Percentiles rank a stretch among this genome's conserved stretches.
phyloP scores from a whole-genome alignment of 2,797 vertebrate genomes.

The Psittacula echo region DNA sequence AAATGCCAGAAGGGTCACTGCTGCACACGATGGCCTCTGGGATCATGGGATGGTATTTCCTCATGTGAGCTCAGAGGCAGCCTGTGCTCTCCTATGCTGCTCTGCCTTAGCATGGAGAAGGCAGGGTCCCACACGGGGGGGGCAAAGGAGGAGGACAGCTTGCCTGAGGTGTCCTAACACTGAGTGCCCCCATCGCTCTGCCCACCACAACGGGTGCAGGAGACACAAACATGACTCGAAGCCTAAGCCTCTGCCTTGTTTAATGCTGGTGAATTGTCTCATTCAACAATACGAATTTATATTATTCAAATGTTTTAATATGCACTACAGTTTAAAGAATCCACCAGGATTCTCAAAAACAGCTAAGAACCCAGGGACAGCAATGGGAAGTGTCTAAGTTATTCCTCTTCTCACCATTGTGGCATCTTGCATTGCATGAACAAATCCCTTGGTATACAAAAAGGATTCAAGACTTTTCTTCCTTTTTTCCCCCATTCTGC shows the following conservation, averaged over 20 bases:
- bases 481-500: neutral
- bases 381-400: neutral
- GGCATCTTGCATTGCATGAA: neutral
- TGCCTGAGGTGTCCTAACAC: neutral
- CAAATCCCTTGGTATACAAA: neutral
- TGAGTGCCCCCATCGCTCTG: accelerated
- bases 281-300: neutral
- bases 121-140: accelerated
- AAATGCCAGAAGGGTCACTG: neutral
- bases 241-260: neutral
- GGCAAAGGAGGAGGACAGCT: neutral
- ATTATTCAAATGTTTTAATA: neutral
- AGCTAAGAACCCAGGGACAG: neutral
- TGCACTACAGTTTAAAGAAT: neutral
- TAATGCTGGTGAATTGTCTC: neutral
- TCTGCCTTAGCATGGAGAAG: neutral
- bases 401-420: neutral
- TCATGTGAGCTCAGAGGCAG: neutral
- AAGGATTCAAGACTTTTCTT: neutral
- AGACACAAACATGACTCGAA: neutral
- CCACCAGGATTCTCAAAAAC: neutral
- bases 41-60: neutral
- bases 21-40: accelerated
- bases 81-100: neutral
- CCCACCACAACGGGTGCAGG: neutral